These are phyloP conservation scores for Drosophila cyrtoloma DNA, from an alignment of 2,888 invertebrate genomes.

Conservation along the genomic window DNA sequence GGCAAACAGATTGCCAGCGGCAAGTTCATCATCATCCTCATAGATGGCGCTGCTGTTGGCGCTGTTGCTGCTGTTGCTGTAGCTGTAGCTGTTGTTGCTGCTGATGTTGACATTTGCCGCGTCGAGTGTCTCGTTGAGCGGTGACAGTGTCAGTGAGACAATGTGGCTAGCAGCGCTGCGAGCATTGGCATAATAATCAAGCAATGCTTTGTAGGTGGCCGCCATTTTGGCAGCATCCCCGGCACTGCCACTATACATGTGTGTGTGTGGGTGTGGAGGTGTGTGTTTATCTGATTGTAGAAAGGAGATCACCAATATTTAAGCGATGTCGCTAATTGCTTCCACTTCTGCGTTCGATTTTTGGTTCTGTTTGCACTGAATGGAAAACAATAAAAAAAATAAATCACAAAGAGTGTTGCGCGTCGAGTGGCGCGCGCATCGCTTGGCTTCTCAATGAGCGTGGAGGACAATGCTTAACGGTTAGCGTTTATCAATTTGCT, in stretches of 20 bases:
- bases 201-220: constrained; percentile 45
- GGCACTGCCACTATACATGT: constrained; percentile 29
- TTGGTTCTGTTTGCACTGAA: background rate
- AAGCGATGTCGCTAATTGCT: background rate
- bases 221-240: constrained; percentile 32
- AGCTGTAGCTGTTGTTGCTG: constrained; percentile 1
- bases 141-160: constrained; percentile 57
- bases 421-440: constrained; percentile 32
- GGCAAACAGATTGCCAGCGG: constrained; percentile 21
- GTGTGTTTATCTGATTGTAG: background rate
- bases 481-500: constrained; percentile 3
- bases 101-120: constrained; percentile 23
- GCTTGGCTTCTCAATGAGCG: background rate
- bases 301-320: background rate
- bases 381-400: background rate
- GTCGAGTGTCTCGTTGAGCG: constrained; percentile 47
- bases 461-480: background rate
- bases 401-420: constrained; percentile 5
- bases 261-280: background rate
- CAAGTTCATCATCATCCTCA: constrained; percentile 14
- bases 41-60: constrained; percentile 23
- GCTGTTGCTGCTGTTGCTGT: constrained; percentile 8
- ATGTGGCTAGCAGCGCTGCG: constrained; percentile 64
- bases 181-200: constrained; percentile 63
- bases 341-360: background rate